Base-by-base conservation (phyloP, 2,888 invertebrate species). In the Nomada lathburiana region DNA sequence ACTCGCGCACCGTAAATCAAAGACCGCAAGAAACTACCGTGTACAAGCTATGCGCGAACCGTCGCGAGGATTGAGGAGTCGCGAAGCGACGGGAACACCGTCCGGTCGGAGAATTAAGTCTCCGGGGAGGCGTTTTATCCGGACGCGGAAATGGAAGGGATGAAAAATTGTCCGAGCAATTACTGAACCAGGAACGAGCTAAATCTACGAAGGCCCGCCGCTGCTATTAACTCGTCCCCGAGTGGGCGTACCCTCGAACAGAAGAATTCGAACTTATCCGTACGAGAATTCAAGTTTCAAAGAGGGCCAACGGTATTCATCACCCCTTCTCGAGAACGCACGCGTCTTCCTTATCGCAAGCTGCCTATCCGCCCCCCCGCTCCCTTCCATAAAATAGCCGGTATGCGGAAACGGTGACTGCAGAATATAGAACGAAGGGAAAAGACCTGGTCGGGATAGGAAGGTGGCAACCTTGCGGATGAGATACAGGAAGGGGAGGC, bases 401-500 rank as follows among this genome's bases (percentile, higher is more conserved):
- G 80, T 65, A 81, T 55, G 52, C 72, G 57, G 72, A 68, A 80
- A 68, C 3, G 68, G n/a, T 26, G 55, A 36, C 44, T 57, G 42
- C 23, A 2, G 70, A 70, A 78, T 78, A 65, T 70, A 74, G 65
- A 55, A 10, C 74, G 73, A 73, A 50, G 69, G 69, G 53, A 64
- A 42, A 64, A 36, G 57, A 36, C 42, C 68, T 20, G 9, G 16
- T 11, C 13, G 36, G 20, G 65, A 36, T 70, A n/a, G 50, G 55
- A 68, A 50, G 67, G 62, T 26, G 65, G 65, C 47, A 42, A 55
- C 65, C 79, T 68, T 67, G 29, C 65, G 79, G 62, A 67, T 55
- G 65, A 70, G 57, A 70, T 71, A 63, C 67, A 62, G 67, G 67
- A 70, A 83, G 76, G 53, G 60, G 65, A 71, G 73, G 69, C 82